A percentile compares a stretch with the other conserved stretches of the same genome.
Conservation (phyloP, 2,888 invertebrate species). For the Limnephilus auricula region DNA sequence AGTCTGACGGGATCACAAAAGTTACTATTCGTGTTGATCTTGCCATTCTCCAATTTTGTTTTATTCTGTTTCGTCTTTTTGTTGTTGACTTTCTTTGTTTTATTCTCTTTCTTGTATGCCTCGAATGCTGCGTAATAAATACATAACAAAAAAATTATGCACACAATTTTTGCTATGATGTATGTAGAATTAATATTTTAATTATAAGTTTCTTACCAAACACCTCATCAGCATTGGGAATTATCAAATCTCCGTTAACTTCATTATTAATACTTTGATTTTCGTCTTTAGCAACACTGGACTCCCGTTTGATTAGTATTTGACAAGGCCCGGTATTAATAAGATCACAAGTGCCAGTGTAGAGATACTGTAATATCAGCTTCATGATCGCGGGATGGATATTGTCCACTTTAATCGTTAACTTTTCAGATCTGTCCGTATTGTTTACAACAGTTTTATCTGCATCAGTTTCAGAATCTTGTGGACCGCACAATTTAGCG, state of each 20-base stretch:
- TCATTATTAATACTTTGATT: conserved; percentile 12
- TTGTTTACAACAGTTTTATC: conserved; percentile 69
- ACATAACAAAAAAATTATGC: neutral
- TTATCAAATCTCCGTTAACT: conserved; percentile 13
- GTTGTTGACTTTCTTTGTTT: conserved; percentile 67
- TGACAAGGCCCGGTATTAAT: conserved; percentile 76
- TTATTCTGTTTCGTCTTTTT: conserved; percentile 68
- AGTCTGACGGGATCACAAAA: conserved; percentile 78
- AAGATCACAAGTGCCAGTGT: conserved; percentile 83
- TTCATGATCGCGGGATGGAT: conserved; percentile 83
- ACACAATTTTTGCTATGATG: neutral
- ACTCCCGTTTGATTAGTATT: conserved; percentile 74
- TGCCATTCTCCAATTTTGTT: conserved; percentile 68
- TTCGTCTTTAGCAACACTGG: conserved; percentile 50
- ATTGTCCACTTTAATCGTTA: conserved; percentile 75
- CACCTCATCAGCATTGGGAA: conserved; percentile 32
- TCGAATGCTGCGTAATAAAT: neutral
- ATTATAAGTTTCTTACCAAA: conserved; percentile 47
- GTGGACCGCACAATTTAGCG: conserved; percentile 75
- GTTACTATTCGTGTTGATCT: conserved; percentile 43
- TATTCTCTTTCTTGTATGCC: neutral
- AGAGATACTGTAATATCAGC: conserved; percentile 83
- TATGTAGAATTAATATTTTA: neutral
- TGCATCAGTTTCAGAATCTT: conserved; percentile 67
- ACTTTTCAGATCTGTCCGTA: conserved; percentile 70